Base-by-base conservation (phyloP, 2,888 invertebrate genomes). In the Hyposoter didymator region DNA sequence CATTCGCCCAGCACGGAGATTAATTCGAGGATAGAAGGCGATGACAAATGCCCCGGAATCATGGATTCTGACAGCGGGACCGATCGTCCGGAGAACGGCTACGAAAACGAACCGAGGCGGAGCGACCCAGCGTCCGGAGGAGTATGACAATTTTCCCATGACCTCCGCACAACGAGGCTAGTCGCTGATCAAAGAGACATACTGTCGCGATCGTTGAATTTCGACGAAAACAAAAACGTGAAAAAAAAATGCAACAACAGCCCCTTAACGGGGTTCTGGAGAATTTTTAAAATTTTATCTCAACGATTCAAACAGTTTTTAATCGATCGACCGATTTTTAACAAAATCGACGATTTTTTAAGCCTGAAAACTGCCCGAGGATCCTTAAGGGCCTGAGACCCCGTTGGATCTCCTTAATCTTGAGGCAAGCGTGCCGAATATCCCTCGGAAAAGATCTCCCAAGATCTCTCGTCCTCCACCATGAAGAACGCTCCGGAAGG, bases 401-500 rank as follows among this genome's bases (percentile, higher is more conserved):
- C 62, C 62, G 35, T 47, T 47, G 39, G 35, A 70, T 19, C 69
- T 62, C 49, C 49, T 19, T 79, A 35, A 8, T 66, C 35, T 28
- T 28, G 35, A 47, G n/a, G 12, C 62, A 64, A 69, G 49, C 76
- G 74, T 39, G 72, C 59, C 35, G 69, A 78, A 70, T 45, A 67
- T 78, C 67, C 35, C 17, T n/a, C 39, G 59, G 19, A 52, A 69
- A 39, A 76, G 80, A 84, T 84, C 62, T 72, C 64, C 8, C 43
- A 62, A 62, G 72, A 81, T 84, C 73, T 76, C 47, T 52, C 43
- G 22, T 7, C 81, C 72, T 55, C 70, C 69, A 52, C 67, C 78
- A 79, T 73, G 17, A 79, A 39, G 67, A 74, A 47, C 59, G 39
- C 76, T 76, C 76, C 85, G 79, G 82, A 83, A 82, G 82, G 79